Evolutionary conservation across 2,888 invertebrate genomes (phyloP), one percentile per base, ranked within the genome.

Genomic region (Platycnemis pennipes): DNA sequence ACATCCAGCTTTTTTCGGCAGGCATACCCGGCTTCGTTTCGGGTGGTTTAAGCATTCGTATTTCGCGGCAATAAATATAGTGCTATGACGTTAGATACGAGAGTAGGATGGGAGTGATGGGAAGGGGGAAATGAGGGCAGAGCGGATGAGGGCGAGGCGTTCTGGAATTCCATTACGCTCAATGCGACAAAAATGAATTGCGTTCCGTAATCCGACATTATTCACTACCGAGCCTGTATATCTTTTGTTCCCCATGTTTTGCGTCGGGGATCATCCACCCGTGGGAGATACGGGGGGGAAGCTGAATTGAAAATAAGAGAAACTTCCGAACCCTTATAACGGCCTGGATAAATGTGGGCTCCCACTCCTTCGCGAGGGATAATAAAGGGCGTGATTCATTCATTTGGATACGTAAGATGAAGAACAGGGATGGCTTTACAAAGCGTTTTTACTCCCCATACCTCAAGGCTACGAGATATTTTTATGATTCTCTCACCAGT

Each of bases 201-300:
- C 77, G 37, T 77, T 77, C 37, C 31, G 77, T 77, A 77, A 77
- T 77, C 77, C 77, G 77, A 37, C 37, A 37, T 77, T 77, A 77
- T 77, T 77, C 31, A 77, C 31, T 8, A 37, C 77, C 13, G 77
- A 77, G 37, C 31, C 31, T 13, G 77, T 16, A 37, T 77, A 11
- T 16, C 4, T 77, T 37, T 77, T 37, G 31, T 77, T 63, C 26
- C 31, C 77, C 13, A 5, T 77, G 77, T 37, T 77, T 31, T 31
- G 77, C 37, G 77, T 37, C 4, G 31, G 77, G 77, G 77, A 77
- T 31, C 77, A 11, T 77, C 77, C 77, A 26, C 37, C 77, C 77
- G 77, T 13, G 77, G 11, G 77, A 77, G 77, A 77, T 77, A 77
- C 31, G 37, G 37, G 19, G 49, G 77, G 13, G 26, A 63, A 19